Evolutionary conservation across 2,888 invertebrate genomes (phyloP), one percentile per base, ranked within the genome.

Genomic region (Craniophora ligustri): DNA sequence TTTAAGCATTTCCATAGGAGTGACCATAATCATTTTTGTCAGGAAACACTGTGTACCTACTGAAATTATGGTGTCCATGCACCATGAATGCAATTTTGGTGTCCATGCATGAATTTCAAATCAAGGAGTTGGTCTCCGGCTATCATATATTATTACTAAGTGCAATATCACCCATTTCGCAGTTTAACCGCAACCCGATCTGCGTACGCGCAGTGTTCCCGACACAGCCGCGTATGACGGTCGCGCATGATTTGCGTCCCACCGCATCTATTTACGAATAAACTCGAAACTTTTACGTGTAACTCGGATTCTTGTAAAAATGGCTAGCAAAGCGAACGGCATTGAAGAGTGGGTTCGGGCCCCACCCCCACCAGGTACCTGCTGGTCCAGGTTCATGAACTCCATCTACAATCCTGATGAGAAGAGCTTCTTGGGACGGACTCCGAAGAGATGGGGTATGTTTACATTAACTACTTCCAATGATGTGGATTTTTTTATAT

Each of bases 401-500:
- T 79, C 82, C 0, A 78, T 92, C 30, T 92, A 92, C 64, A 84
- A 92, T 58, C 85, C 85, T 5, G 85, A 87, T 0, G 92, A 92
- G 11, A 85, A 86, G 5, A 91, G 90, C 73, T 84, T 91, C 58
- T 76, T 92, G 16, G 92, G 92, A 19, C 74, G 92, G 14, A 92
- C 92, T 31, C 84, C 91, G 21, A 89, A 89, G 51, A 70, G 91
- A 84, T 92, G 92, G 92, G 92, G 92, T 92, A 67, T 88, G 92
- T 81, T 38, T 34, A 31, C 10, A 0, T 21, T 8, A 10, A 10
- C 1, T 13, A 11, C 2, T 23, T 21, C 2, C 8, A 1, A 7
- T 10, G 23, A 1, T 3, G 23, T 23, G 23, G n/a, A n/a, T n/a
- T n/a, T n/a, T n/a, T n/a, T n/a, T n/a, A n/a, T n/a, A n/a, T n/a